phyloP scores from a whole-genome alignment of 2,888 invertebrate species.

The Maniola hyperantus region DNA sequence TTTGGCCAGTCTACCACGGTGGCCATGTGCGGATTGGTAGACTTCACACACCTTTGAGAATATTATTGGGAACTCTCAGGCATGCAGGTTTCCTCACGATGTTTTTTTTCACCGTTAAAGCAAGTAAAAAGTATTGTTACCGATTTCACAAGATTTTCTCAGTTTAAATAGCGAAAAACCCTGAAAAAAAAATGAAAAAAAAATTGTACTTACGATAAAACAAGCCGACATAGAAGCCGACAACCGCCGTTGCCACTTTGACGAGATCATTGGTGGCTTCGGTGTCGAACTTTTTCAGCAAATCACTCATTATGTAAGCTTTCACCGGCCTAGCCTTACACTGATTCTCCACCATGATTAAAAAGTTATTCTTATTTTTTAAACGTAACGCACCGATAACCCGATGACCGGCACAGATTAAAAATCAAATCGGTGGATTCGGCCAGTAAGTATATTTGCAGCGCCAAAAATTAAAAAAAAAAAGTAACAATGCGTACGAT shows the following conservation, averaged over 20 bases:
- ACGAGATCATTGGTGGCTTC: conserved; percentile 68
- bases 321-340: conserved; percentile 67
- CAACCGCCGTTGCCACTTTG: conserved; percentile 62
- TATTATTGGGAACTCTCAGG: no score
- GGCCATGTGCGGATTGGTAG: no score
- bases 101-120: no score
- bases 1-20: no score
- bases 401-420: conserved; percentile 53
- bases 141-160: background rate
- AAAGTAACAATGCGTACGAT: conserved; percentile 46
- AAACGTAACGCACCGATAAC: conserved; percentile 69
- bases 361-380: conserved; percentile 37
- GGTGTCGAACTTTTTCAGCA: conserved; percentile 69
- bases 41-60: no score
- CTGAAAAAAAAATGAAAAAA: conserved; percentile 2
- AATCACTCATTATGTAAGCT: conserved; percentile 77
- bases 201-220: conserved; percentile 68
- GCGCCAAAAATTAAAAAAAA: conserved; percentile 11
- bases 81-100: no score
- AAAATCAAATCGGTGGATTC: conserved; percentile 42
- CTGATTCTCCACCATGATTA: conserved; percentile 69
- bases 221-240: conserved; percentile 70
- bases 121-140: background rate
- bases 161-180: background rate
- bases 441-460: conserved; percentile 1